phyloP scores from a whole-genome alignment of 2,113 vertebrate species.

The Semnopithecus entellus region DNA sequence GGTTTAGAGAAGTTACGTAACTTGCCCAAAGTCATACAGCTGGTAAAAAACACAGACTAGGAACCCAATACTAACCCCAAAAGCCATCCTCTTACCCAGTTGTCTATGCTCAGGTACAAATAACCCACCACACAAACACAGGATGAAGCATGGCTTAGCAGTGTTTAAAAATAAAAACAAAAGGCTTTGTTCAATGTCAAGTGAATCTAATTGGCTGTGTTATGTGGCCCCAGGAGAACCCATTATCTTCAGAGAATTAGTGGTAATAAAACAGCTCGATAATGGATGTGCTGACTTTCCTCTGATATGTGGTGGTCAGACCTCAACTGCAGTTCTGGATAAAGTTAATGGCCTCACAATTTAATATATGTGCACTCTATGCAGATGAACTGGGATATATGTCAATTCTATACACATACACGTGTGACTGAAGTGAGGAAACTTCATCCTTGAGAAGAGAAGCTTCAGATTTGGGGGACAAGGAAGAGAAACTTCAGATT shows the following conservation, averaged over 20 bases:
- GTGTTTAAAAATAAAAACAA: conserved; percentile 39
- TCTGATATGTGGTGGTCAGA: background rate
- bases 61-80: background rate
- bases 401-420: background rate
- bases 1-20: background rate
- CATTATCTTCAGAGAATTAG: background rate
- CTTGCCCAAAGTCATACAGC: background rate
- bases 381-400: background rate
- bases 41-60: conserved; percentile 7
- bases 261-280: background rate
- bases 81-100: background rate
- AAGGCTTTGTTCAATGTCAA: background rate
- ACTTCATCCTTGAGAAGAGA: background rate
- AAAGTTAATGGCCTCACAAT: background rate
- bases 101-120: background rate
- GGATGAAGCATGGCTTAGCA: background rate
- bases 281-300: background rate
- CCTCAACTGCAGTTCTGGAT: background rate
- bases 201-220: background rate
- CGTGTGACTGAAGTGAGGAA: background rate
- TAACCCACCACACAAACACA: background rate
- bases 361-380: background rate
- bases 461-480: background rate
- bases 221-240: background rate
- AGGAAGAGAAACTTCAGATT: background rate